Base-by-base conservation (phyloP, 2,888 invertebrate species). In the Drosophila anomalipes region DNA sequence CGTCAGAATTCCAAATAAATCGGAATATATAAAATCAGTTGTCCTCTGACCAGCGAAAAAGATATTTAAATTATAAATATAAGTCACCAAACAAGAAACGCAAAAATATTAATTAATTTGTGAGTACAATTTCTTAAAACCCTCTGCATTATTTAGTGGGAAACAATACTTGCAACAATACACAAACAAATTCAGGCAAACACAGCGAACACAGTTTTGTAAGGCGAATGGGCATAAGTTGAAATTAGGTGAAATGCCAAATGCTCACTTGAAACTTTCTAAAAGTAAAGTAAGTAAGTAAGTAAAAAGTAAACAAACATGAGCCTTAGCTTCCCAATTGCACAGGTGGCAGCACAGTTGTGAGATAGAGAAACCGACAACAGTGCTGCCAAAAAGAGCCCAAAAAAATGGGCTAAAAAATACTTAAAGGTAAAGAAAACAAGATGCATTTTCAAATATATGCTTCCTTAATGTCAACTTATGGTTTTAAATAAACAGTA, bases 261-360 rank as follows among this genome's bases (percentile, higher is more conserved):
- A 77, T 39, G 81, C 41, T 66, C 63, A 67, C 66, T 78, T 77
- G 28, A 78, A 78, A 78, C 66, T 78, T 78, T 70, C 28, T 44
- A 22, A 22, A 22, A 22, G 22, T 22, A 22, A 22, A 22, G 22
- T 22, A 22, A 22, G 22, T 22, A 22, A 22, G 68, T 58, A 70
- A 68, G 78, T 53, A 32, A 51, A 70, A 60, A 68, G 70, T 81
- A 81, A 83, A 83, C 69, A 83, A 81, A 69, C 84, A 77, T 62
- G 77, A 69, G 64, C 54, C 66, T 75, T 82, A 63, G 63, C 77
- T 72, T 64, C 66, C 67, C 26, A 52, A 59, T 52, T 64, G 61
- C 62, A 28, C 39, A 56, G 47, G 19, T 52, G 33, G 28, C 64
- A 69, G 26, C 49, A 10, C 53, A 65, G 28, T 19, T 14, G 26